Percentiles rank a stretch among this genome's conserved stretches.
phyloP scores from a whole-genome alignment of 2,113 vertebrate species.

The Peromyscus leucopus region DNA sequence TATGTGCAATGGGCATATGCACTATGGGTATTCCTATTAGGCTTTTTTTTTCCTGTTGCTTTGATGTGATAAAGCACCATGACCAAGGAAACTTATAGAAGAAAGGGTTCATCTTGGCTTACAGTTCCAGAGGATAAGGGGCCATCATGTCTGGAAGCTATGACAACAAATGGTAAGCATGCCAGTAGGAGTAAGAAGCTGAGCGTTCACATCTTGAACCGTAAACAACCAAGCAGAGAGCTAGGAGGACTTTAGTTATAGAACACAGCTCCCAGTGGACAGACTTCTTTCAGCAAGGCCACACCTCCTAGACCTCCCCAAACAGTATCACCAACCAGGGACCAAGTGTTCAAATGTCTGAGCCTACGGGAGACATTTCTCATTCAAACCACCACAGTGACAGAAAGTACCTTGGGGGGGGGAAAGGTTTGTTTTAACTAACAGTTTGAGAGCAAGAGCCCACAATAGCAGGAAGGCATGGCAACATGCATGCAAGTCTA shows the following conservation, averaged over 20 bases:
- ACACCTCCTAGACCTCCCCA: too few species aligned
- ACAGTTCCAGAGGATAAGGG: neutral
- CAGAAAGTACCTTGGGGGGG: neutral
- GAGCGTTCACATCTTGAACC: neutral
- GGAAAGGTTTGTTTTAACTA: neutral
- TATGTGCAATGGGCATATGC: neutral
- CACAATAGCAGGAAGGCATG: neutral
- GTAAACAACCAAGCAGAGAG: neutral
- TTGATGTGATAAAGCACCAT: neutral
- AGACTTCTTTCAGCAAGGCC: neutral
- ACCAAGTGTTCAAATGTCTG: neutral
- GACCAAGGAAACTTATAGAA: neutral
- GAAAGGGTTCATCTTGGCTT: neutral
- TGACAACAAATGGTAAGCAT: neutral
- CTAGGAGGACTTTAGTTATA: neutral
- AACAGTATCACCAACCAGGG: neutral
- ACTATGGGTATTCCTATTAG: neutral
- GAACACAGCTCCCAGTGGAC: neutral
- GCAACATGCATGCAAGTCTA: neutral
- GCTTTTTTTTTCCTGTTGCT: neutral
- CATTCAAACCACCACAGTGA: neutral
- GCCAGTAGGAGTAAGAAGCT: neutral
- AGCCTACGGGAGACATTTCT: neutral
- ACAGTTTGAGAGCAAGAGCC: neutral
- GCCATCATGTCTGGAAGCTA: neutral